These are phyloP conservation scores for Harpalus rubripes DNA, from an alignment of 2,888 invertebrate species.

Conservation along the genomic window DNA sequence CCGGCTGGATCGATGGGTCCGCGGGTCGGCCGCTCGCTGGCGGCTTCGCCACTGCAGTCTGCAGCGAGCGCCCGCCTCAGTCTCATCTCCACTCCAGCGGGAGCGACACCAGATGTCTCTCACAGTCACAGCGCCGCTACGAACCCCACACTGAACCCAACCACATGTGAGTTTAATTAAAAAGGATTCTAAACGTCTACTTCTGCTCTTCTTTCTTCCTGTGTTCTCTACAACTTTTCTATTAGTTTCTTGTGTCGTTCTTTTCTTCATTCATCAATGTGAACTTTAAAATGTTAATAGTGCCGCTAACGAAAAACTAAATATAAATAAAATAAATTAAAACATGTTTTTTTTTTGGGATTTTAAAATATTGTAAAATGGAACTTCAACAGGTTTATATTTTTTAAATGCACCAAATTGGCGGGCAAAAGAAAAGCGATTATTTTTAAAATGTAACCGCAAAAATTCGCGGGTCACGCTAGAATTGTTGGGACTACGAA, in stretches of 20 bases:
- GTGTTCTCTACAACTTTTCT: slow-evolving; percentile 13
- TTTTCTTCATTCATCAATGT: slow-evolving; percentile 4
- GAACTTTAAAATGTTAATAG: background rate
- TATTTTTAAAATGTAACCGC: no score
- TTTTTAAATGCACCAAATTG: no score
- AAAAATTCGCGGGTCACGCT: no score
- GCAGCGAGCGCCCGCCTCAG: slow-evolving; percentile 71
- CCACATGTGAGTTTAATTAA: slow-evolving; percentile 27
- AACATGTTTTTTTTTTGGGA: no score
- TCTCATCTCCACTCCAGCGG: slow-evolving; percentile 27
- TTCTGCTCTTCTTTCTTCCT: slow-evolving; percentile 15
- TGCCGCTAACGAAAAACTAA: no score
- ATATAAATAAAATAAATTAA: no score
- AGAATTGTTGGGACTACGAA: no score
- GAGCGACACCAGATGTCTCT: slow-evolving; percentile 54
- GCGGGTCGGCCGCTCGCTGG: slow-evolving; percentile 72
- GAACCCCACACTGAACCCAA: slow-evolving; percentile 16
- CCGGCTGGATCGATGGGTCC: slow-evolving; percentile 65
- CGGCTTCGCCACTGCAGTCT: slow-evolving; percentile 74
- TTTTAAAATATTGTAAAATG: no score
- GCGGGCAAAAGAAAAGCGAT: no score
- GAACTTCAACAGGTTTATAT: no score
- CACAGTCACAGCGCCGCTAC: slow-evolving; percentile 34
- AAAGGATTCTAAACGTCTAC: background rate
- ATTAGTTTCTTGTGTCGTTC: background rate